These are phyloP conservation scores for Caracal caracal DNA, from an alignment of 2,113 vertebrate species.

Conservation along the genomic window DNA sequence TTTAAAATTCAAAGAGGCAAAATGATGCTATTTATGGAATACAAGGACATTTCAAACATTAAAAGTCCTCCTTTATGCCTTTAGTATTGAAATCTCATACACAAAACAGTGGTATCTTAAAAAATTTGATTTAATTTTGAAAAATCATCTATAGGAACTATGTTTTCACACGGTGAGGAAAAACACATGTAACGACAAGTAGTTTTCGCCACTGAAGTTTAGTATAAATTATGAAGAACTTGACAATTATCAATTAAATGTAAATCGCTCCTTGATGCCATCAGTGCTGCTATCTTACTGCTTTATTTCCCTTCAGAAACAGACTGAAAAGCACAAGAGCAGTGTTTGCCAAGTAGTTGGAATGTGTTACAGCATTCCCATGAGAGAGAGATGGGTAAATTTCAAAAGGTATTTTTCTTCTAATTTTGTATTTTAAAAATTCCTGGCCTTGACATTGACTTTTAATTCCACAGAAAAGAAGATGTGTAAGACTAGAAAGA, in stretches of 20 bases:
- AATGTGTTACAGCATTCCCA: neutral
- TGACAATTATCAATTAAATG: neutral
- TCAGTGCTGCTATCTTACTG: neutral
- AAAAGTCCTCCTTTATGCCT: neutral
- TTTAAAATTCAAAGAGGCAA: slow-evolving; percentile 26
- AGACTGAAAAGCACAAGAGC: neutral
- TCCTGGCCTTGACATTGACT: neutral
- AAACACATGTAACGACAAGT: neutral
- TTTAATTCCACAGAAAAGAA: neutral
- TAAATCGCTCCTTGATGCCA: neutral
- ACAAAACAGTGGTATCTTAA: neutral
- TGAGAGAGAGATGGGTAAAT: neutral
- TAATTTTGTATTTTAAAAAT: neutral
- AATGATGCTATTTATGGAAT: slow-evolving; percentile 37
- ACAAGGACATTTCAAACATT: neutral
- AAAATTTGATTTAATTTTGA: neutral
- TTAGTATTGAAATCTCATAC: neutral
- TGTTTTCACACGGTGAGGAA: neutral
- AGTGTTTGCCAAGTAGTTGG: neutral
- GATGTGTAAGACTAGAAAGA: neutral
- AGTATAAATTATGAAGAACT: neutral
- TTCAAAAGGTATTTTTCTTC: slow-evolving; percentile 2
- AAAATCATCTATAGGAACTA: neutral
- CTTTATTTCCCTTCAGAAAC: neutral
- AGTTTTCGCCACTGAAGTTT: neutral